Percentiles rank a stretch among this genome's conserved stretches.
phyloP scores from a whole-genome alignment of 2,797 vertebrate genomes.

The Dicrostonyx torquatus region DNA sequence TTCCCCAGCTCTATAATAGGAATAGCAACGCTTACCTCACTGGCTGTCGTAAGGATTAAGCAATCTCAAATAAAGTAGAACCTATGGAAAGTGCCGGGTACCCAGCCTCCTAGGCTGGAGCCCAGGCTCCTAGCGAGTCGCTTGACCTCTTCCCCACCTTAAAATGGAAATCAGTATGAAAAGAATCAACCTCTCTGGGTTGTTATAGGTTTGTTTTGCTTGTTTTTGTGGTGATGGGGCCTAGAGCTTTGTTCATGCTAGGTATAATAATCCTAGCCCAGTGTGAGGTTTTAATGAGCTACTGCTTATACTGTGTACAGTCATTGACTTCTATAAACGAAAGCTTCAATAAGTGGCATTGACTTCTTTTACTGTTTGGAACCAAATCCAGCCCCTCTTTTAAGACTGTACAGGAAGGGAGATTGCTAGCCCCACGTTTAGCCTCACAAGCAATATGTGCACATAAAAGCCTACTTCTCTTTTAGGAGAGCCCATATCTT shows the following conservation, averaged over 20 bases:
- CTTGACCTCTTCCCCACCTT: not conserved
- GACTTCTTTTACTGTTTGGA: not conserved
- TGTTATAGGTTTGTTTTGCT: not conserved
- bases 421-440: not conserved
- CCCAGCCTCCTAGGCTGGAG: not conserved
- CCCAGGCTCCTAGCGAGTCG: not conserved
- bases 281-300: not conserved
- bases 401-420: not conserved
- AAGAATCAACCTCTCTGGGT: not conserved
- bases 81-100: not conserved
- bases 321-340: not conserved
- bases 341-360: not conserved
- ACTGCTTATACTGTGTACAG: not conserved
- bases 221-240: not conserved
- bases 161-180: not conserved
- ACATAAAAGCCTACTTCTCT: not conserved
- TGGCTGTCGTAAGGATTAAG: slow-evolving; percentile 42
- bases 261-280: not conserved
- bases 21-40: slow-evolving; percentile 60
- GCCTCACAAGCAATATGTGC: not conserved
- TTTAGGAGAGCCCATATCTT: not conserved
- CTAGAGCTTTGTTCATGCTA: not conserved
- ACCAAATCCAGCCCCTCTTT: not conserved
- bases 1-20: slow-evolving; percentile 55
- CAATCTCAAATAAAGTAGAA: slow-evolving; percentile 48